A percentile compares a stretch with the other conserved stretches of the same genome.
Conservation (phyloP, 2,888 invertebrate genomes). For the Synanthedon tipuliformis region DNA sequence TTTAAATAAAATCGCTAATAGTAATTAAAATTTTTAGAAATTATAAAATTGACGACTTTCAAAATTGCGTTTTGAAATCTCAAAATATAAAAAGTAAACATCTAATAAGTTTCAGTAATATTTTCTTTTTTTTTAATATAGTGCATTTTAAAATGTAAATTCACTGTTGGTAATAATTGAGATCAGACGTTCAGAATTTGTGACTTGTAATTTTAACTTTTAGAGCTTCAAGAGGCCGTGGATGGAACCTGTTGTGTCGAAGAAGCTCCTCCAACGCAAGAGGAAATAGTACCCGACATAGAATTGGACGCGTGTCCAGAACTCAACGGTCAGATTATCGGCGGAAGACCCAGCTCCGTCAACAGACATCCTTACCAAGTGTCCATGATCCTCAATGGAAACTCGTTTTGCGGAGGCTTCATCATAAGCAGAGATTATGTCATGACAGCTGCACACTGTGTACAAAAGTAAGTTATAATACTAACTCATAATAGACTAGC, state of each 20-base stretch:
- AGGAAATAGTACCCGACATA: conserved; percentile 25
- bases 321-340: conserved; percentile 57
- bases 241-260: conserved; percentile 30
- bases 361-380: conserved; percentile 53
- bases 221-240: conserved; percentile 48
- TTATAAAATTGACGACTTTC: too few relatives aligned
- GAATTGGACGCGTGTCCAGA: conserved; percentile 51
- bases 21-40: too few relatives aligned
- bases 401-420: conserved; percentile 62
- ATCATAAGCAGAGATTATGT: conserved; percentile 51
- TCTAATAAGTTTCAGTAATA: too few relatives aligned
- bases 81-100: too few relatives aligned
- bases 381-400: conserved; percentile 57
- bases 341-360: conserved; percentile 49
- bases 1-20: too few relatives aligned
- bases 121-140: too few relatives aligned
- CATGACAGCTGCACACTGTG: conserved; percentile 60
- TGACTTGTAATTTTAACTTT: conserved; percentile 9
- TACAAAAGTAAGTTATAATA: conserved; percentile 48
- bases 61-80: too few relatives aligned
- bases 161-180: background rate
- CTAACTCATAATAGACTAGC: too few relatives aligned
- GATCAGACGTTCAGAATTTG: background rate
- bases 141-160: too few relatives aligned
- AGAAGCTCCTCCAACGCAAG: conserved; percentile 13